These are phyloP conservation scores for Epirrhoe alternata DNA, from an alignment of 2,888 invertebrate species.

Conservation along the genomic window DNA sequence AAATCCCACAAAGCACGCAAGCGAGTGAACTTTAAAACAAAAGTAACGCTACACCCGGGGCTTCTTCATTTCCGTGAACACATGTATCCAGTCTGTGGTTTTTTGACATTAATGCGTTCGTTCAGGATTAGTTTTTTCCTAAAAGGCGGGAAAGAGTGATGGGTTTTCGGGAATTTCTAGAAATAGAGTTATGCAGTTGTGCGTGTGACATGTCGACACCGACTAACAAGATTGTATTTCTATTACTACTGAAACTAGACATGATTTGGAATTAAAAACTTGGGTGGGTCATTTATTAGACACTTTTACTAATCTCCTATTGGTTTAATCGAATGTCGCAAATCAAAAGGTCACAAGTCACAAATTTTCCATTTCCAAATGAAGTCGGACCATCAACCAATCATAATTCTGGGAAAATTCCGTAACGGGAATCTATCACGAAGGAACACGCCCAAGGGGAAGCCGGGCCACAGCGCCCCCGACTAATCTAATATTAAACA, in stretches of 20 bases:
- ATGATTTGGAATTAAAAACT: background rate
- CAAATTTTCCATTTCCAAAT: constrained; percentile 71
- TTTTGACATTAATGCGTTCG: constrained; percentile 34
- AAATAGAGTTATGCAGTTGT: constrained; percentile 23
- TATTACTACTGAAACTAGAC: background rate
- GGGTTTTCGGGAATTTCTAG: constrained; percentile 21
- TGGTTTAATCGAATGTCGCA: constrained; percentile 37
- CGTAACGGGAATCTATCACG: constrained; percentile 74
- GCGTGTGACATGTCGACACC: constrained; percentile 7
- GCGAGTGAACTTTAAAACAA: constrained; percentile 29
- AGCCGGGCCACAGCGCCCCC: constrained; percentile 63
- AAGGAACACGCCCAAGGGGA: constrained; percentile 68
- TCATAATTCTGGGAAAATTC: constrained; percentile 71
- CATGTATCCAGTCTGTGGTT: constrained; percentile 34
- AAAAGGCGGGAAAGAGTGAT: constrained; percentile 24
- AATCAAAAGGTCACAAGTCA: constrained; percentile 51
- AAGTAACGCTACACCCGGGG: constrained; percentile 32
- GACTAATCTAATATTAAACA: constrained; percentile 84
- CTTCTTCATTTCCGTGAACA: constrained; percentile 36
- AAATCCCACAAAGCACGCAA: constrained; percentile 26
- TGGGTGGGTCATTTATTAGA: background rate
- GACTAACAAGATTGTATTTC: background rate
- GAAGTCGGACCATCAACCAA: constrained; percentile 70
- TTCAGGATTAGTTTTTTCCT: constrained; percentile 29
- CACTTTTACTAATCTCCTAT: constrained; percentile 21